Evolutionary conservation across 2,888 invertebrate species (phyloP).

Genomic region (Cheilosia urbana): DNA sequence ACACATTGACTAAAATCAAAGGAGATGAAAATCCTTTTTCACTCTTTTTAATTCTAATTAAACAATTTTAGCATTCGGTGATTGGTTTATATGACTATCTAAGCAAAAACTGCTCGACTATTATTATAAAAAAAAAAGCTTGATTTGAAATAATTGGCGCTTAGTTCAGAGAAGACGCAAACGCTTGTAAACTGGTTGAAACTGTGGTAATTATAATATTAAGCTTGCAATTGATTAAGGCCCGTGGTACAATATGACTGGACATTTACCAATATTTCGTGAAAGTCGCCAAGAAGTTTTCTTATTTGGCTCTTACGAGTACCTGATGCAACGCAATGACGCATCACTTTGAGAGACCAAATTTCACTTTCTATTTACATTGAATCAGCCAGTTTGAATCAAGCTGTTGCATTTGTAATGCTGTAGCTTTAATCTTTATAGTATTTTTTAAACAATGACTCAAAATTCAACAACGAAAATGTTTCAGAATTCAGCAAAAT

Average conservation of each 20-base stretch:
- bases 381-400: conserved; percentile 39
- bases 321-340: neutral
- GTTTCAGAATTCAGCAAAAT: conserved; percentile 67
- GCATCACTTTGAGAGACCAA: neutral
- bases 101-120: conserved; percentile 36
- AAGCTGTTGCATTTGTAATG: conserved; percentile 30
- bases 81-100: conserved; percentile 61
- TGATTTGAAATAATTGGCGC: neutral
- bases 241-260: neutral
- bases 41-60: conserved; percentile 35
- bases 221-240: neutral
- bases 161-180: neutral
- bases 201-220: neutral
- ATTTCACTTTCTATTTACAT: conserved; percentile 6
- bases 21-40: neutral
- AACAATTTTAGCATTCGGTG: conserved; percentile 53
- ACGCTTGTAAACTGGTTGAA: conserved; percentile 2
- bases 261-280: neutral
- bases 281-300: neutral
- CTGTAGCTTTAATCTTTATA: conserved; percentile 11
- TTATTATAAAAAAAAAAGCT: conserved; percentile 5
- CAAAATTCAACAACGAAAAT: conserved; percentile 35
- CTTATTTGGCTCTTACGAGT: neutral
- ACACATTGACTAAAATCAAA: conserved; percentile 50
- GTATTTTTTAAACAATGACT: conserved; percentile 11